Conservation (phyloP, 2,888 invertebrate genomes). For the Cacoxenus indagator region DNA sequence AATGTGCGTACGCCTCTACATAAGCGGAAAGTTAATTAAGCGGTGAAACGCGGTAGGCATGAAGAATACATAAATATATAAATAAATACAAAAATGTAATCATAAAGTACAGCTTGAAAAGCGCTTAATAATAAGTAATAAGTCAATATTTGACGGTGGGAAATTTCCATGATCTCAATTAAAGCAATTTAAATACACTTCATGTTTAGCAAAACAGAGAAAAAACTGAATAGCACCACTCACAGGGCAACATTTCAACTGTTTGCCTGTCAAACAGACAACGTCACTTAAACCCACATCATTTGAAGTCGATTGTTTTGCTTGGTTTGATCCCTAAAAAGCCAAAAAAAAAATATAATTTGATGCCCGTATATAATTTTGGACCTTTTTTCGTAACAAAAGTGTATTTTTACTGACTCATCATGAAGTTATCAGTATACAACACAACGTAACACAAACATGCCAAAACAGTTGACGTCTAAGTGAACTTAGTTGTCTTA, state of each 20-base stretch:
- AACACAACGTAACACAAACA: not conserved
- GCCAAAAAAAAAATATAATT: not conserved
- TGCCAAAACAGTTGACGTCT: not conserved
- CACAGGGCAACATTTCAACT: constrained; percentile 1
- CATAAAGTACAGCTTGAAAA: not conserved
- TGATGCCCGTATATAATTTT: constrained; percentile 8
- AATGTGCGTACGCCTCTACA: not conserved
- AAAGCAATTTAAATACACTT: not conserved
- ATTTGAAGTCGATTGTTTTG: not conserved
- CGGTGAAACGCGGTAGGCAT: not conserved
- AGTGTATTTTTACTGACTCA: constrained; percentile 8
- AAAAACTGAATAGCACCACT: constrained; percentile 15
- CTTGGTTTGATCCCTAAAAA: not conserved
- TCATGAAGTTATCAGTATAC: constrained; percentile 8
- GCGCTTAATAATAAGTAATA: not conserved
- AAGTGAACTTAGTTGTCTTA: constrained; percentile 5
- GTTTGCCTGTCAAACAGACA: constrained; percentile 8
- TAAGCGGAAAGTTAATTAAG: constrained; percentile 38
- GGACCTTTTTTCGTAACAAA: not conserved
- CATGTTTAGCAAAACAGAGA: not conserved
- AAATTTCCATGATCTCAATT: not conserved
- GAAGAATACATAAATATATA: constrained; percentile 10
- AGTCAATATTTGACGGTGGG: not conserved
- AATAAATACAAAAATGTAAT: constrained; percentile 7
- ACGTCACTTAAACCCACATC: constrained; percentile 12